Evolutionary conservation across 37 sponge, comb jelly and placozoan species (phyloP), one percentile per base, ranked within the genome.

Genomic region (Beroe forskalii): DNA sequence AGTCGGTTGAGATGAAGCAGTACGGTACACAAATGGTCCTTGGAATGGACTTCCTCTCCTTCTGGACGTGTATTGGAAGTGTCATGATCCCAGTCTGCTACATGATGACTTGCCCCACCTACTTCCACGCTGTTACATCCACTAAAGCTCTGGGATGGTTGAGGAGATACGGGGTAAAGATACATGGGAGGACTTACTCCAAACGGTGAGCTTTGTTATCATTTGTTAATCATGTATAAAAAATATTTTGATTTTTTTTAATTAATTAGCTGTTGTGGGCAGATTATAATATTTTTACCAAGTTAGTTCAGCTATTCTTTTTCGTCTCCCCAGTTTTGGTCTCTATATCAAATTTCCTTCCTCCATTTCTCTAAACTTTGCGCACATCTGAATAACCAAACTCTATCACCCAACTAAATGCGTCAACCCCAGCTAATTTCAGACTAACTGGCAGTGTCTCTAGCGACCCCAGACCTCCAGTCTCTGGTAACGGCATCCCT

Each of bases 1-100:
- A 48, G 55, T 48, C 55, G 55, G 6, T 17, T 12, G 12, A 48
- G 55, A 48, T 48, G 55, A 6, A 12, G 12, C 12, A 48, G 12
- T 48, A 48, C 55, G 72, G 72, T 1, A 28, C 38, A 2, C 2
- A 6, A n/a, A 42, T 42, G 86, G 86, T 80, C 28, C 20, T 80
- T 28, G 40, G 55, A 23, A 80, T 80, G 86, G 86, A 80, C 86
- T 80, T 80, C 30, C 86, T 80, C 48, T 80, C 86, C 40, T 80
- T 80, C 55, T 80, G 86, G 86, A 80, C 86, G 25, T 80, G 86
- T 43, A 32, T 80, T 20, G 86, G 86, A 1, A 44, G 55, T 25
- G 40, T 80, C 24, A 22, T 80, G 30, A 80, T 80, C 48, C 86
- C 86, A 8, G 22, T 80, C 44, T 80, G 86, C 48, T 80, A 80